These are phyloP conservation scores for Psephotus haematonotus DNA, from an alignment of 2,113 vertebrate species.

Conservation along the genomic window DNA sequence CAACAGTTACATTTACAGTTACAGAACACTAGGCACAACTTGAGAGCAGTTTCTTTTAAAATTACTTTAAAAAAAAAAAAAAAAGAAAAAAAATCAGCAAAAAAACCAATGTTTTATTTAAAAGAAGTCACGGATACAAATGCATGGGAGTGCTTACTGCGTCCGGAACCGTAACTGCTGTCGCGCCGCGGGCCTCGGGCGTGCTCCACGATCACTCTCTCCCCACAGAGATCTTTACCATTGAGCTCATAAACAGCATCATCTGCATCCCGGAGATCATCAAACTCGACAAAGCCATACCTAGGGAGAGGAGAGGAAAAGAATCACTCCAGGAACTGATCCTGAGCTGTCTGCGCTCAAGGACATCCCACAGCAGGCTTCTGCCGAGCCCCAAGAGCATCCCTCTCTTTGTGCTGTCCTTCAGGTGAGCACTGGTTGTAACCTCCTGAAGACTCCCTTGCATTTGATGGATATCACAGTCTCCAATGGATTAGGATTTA, in stretches of 20 bases:
- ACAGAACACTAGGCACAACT: constrained; percentile 60
- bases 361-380: background rate
- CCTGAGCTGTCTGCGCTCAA: accelerated
- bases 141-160: constrained; percentile 86
- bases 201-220: constrained; percentile 86
- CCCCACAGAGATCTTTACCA: constrained; percentile 95
- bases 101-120: constrained; percentile 35
- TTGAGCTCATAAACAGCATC: constrained; percentile 97
- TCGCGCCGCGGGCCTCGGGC: constrained; percentile 87
- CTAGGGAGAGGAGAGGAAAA: constrained; percentile 61
- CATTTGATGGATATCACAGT: background rate
- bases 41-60: background rate
- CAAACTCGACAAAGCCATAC: constrained; percentile 97
- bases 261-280: constrained; percentile 94
- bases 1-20: constrained; percentile 67
- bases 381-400: accelerated
- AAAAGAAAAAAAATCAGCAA: background rate
- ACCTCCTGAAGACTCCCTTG: background rate
- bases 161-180: constrained; percentile 86
- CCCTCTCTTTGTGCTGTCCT: accelerated
- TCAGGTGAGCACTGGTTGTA: background rate
- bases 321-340: background rate
- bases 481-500: background rate
- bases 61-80: background rate
- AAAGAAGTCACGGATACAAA: constrained; percentile 53